Conservation (phyloP, 2,797 vertebrate species). For the Tenualosa ilisha region DNA sequence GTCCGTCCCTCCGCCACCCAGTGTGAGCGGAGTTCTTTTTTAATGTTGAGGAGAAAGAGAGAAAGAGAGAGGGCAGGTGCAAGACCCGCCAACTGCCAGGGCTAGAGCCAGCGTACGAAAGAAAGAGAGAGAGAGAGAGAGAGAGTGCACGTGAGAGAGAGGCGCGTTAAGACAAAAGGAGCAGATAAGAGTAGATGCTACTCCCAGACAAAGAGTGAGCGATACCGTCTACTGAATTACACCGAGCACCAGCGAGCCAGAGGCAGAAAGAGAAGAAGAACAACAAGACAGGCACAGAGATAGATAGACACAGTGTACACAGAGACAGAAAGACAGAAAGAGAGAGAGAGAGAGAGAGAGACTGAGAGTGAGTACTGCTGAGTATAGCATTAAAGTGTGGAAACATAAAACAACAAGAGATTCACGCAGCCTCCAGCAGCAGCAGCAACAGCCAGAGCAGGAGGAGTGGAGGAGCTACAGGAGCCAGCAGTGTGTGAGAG, state of each 20-base stretch:
- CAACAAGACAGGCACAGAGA: neutral
- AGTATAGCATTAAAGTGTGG: conserved; percentile 52
- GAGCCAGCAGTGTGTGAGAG: neutral
- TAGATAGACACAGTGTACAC: neutral
- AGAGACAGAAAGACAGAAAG: conserved; percentile 16
- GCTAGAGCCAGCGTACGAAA: conserved; percentile 15
- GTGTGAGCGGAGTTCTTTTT: conserved; percentile 40
- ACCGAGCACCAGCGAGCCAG: conserved; percentile 22
- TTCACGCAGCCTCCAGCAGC: neutral
- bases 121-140: conserved; percentile 14
- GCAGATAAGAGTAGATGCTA: conserved; percentile 3
- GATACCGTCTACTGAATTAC: neutral
- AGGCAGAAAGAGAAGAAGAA: conserved; percentile 27
- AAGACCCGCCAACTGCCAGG: conserved; percentile 50
- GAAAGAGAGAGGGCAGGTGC: conserved; percentile 55
- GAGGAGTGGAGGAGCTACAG: neutral
- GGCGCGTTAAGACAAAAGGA: conserved; percentile 25
- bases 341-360: conserved; percentile 18
- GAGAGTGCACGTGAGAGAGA: neutral
- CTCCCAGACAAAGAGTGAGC: conserved; percentile 12
- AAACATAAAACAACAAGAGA: conserved; percentile 2
- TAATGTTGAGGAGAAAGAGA: conserved; percentile 51
- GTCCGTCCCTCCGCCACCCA: conserved; percentile 29
- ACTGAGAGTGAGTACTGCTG: conserved; percentile 28
- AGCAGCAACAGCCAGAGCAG: neutral